A percentile compares a stretch with the other conserved stretches of the same genome.
Evolutionary conservation across 2,797 vertebrate genomes (phyloP).

Genomic region (Nasua narica): DNA sequence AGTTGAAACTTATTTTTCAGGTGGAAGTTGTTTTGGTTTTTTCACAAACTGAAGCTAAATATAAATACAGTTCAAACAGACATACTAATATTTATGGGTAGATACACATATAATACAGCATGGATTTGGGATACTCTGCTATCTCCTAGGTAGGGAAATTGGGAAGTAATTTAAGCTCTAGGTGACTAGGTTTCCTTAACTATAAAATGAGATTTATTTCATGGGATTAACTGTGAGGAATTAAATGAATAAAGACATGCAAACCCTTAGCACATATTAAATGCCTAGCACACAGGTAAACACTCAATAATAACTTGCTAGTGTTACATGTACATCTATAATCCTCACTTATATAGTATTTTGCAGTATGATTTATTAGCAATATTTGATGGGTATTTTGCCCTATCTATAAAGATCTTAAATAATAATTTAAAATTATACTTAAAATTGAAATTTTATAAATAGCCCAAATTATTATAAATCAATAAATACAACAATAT

Average conservation of each 20-base stretch:
- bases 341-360: neutral
- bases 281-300: neutral
- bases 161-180: neutral
- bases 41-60: neutral
- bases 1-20: neutral
- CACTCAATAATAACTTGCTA: neutral
- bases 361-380: neutral
- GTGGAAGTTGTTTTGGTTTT: neutral
- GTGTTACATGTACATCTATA: neutral
- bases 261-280: neutral
- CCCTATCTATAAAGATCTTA: neutral
- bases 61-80: neutral
- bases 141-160: neutral
- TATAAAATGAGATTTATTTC: neutral
- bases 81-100: neutral
- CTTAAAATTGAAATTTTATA: neutral
- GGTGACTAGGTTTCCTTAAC: neutral
- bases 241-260: neutral
- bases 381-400: neutral
- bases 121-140: neutral
- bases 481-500: neutral
- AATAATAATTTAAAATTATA: slow-evolving; percentile 1
- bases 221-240: neutral
- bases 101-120: neutral
- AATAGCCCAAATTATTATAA: neutral